Base-by-base conservation (phyloP, 2,888 invertebrate genomes). In the Heliconius erato region DNA sequence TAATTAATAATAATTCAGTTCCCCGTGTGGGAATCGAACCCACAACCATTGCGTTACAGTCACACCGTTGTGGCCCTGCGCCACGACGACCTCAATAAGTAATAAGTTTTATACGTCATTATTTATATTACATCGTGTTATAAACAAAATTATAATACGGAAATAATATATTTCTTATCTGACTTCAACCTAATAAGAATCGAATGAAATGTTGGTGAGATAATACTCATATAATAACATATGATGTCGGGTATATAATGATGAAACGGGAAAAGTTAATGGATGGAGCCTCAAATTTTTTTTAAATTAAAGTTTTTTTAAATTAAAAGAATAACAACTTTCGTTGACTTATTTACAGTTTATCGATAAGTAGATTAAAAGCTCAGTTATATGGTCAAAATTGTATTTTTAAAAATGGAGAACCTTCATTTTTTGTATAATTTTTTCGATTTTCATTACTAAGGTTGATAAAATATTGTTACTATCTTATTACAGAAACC, bases 171-270 rank as follows among this genome's bases (percentile, higher is more conserved):
- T 59, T 23, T n/a, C 16, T 40, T 76, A 26, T 35, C 26, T 76
- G 7, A 63, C 40, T 76, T 76, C 40, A 76, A 76, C 63, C 35
- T 76, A 49, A 72, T 49, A 72, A 44, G 71, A n/a, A 44, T 71
- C 23, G 44, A 26, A 26, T 44, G 44, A 49, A 44, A 49, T 26
- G 72, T 72, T 26, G 44, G 19, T 19, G 49, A 72, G 49, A 49
- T 44, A 67, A 71, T 72, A 2, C 14, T 72, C 7, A 26, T 72
- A 23, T 72, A 69, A n/a, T 23, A 71, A 40, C n/a, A 3, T 71
- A 40, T n/a, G n/a, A 35, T 3, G 11, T 71, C 26, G 35, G 35
- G 3, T 11, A 71, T 44, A 35, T 3, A 26, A 71, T 44, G 16
- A 44, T 44, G 26, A 72, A 69, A 40, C 0, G 69, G 40, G 5